Base-by-base conservation (phyloP, 2,113 vertebrate genomes). In the Prochilodus magdalenae region DNA sequence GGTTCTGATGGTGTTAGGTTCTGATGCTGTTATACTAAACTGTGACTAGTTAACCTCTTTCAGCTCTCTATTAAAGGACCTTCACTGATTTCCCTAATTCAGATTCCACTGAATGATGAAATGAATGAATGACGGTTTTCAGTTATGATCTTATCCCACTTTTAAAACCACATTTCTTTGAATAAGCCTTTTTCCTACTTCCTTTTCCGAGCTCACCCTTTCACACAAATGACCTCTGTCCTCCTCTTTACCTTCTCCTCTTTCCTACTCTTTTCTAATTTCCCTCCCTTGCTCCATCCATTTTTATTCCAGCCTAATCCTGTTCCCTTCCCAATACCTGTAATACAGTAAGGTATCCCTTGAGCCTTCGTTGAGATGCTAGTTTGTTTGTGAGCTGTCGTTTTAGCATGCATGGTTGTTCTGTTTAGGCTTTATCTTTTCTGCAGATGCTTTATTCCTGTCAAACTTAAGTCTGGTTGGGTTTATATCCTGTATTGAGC, bases 311-410 rank as follows among this genome's bases (percentile, higher is more conserved):
- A 92, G 91, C 70, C 78, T 93, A 91, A 92, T 89, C 88, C 85
- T 14, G 81, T 83, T 72, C 62, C 83, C 86, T 57, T 88, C 65
- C 82, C 84, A 86, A 84, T 79, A 81, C 87, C 89, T 83, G 82
- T 91, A 91, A 92, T 89, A 83, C 80, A 82, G 73, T 71, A 85
- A 93, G 90, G 91, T 90, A 91, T 87, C 83, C 84, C 77, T 67
- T n/a, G n/a, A n/a, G n/a, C n/a, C 24, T 78, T 49, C 36, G 27
- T 53, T 6, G 2, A 74, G 33, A 60, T 40, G 57, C 70, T 22
- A 70, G 51, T 63, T 29, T 51, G 69, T 77, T 33, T 78, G 67
- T 29, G 51, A 51, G 40, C 44, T 81, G 62, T n/a, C 29, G 27
- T 36, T 30, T 33, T 3, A n/a, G n/a, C 26, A 10, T 55, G 53